phyloP scores from a whole-genome alignment of 2,888 invertebrate species.

The Cephus pulcher region DNA sequence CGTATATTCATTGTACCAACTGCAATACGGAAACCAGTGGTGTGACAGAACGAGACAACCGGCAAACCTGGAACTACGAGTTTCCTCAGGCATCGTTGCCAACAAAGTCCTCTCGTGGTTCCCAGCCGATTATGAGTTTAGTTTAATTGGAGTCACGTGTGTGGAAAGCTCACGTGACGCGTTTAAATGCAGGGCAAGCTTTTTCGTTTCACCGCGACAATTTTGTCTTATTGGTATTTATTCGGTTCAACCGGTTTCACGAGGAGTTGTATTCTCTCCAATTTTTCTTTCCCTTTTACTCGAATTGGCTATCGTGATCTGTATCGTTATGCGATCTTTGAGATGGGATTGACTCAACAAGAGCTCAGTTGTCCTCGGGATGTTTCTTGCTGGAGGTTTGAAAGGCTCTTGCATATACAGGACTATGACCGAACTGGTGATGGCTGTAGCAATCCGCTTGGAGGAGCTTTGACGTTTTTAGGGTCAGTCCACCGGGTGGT shows the following conservation, averaged over 20 bases:
- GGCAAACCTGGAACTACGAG: neutral
- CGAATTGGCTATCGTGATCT: neutral
- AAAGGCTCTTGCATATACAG: neutral
- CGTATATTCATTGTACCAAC: neutral
- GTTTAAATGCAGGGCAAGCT: neutral
- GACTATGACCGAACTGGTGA: neutral
- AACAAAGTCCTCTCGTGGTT: neutral
- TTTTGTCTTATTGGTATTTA: neutral
- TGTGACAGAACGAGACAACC: neutral
- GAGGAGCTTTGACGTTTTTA: slow-evolving; percentile 39
- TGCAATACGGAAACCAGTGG: neutral
- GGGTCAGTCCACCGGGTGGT: slow-evolving; percentile 24
- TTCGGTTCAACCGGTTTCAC: neutral
- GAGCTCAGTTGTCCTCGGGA: neutral
- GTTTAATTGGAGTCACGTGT: neutral
- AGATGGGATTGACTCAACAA: neutral
- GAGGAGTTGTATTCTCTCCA: neutral
- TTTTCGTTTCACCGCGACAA: neutral
- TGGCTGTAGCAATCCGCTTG: neutral
- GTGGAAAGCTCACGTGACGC: neutral
- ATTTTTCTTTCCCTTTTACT: neutral
- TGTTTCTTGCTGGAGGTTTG: neutral
- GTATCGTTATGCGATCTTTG: neutral
- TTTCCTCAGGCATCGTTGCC: neutral
- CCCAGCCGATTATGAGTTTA: neutral